phyloP scores from a whole-genome alignment of 1,140 invertebrate species.

The Acyrthosiphon pisum region DNA sequence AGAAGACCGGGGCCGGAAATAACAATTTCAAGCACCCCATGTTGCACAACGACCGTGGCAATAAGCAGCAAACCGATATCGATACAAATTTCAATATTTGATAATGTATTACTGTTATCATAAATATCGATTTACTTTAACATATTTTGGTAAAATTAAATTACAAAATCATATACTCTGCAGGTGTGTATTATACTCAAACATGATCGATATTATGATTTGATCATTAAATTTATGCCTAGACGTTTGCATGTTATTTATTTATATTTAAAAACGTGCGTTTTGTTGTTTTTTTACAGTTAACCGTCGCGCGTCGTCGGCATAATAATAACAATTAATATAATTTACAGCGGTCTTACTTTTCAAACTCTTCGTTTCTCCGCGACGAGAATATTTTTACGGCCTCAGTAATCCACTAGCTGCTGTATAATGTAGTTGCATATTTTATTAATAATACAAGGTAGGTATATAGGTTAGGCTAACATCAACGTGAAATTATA shows the following conservation, averaged over 20 bases:
- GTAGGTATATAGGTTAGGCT: conserved; percentile 15
- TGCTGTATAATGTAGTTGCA: background rate
- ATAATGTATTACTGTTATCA: background rate
- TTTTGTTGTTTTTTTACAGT: background rate
- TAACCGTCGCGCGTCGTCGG: background rate
- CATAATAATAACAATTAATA: background rate
- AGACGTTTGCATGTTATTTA: background rate
- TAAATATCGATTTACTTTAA: background rate
- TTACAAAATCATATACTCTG: background rate
- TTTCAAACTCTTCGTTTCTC: background rate
- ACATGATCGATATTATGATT: background rate
- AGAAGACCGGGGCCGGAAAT: conserved; percentile 7
- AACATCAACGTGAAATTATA: background rate
- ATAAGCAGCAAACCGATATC: background rate
- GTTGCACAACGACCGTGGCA: background rate
- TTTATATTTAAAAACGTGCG: background rate
- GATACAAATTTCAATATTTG: background rate
- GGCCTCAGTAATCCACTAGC: background rate
- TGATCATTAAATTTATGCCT: background rate
- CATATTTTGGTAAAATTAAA: background rate
- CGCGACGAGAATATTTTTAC: background rate
- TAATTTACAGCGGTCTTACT: background rate
- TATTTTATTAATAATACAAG: background rate
- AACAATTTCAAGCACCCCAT: conserved; percentile 30
- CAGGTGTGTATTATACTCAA: background rate